Conservation (phyloP, 2,113 vertebrate species). For the Enhydra lutris region DNA sequence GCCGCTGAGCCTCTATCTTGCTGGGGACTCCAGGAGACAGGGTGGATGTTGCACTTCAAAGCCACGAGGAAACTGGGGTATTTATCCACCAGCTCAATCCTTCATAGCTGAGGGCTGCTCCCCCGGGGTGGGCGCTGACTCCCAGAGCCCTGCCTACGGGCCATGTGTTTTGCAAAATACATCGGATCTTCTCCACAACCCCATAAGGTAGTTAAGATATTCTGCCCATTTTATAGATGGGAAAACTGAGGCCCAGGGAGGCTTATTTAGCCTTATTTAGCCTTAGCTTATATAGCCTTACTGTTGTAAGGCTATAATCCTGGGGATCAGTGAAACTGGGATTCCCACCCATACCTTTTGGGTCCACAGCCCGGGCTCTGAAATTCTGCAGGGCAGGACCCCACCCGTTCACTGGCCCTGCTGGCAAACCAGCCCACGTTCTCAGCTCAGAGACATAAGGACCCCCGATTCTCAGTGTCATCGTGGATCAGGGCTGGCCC, state of each 20-base stretch:
- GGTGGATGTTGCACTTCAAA: not conserved
- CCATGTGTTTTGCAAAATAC: fast-evolving
- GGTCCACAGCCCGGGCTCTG: not conserved
- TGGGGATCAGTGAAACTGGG: fast-evolving
- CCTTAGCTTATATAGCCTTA: too few species aligned
- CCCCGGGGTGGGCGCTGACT: fast-evolving
- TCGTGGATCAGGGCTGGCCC: fast-evolving
- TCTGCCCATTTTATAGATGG: not conserved
- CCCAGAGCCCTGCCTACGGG: fast-evolving
- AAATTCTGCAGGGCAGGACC: fast-evolving
- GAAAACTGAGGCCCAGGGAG: not conserved
- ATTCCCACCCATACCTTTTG: too few species aligned
- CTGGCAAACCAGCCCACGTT: not conserved
- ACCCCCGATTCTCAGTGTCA: not conserved
- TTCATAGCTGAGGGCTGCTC: fast-evolving
- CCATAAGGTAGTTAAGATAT: not conserved
- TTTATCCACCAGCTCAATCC: not conserved
- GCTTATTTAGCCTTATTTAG: too few species aligned
- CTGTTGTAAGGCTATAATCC: not conserved
- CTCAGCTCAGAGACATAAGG: not conserved
- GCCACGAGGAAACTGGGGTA: not conserved
- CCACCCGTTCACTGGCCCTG: fast-evolving
- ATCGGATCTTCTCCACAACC: fast-evolving
- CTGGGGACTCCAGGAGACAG: not conserved
- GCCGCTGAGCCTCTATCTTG: not conserved